Evolutionary conservation across 2,113 vertebrate genomes (phyloP).

Genomic region (Formicarius rufipectus): DNA sequence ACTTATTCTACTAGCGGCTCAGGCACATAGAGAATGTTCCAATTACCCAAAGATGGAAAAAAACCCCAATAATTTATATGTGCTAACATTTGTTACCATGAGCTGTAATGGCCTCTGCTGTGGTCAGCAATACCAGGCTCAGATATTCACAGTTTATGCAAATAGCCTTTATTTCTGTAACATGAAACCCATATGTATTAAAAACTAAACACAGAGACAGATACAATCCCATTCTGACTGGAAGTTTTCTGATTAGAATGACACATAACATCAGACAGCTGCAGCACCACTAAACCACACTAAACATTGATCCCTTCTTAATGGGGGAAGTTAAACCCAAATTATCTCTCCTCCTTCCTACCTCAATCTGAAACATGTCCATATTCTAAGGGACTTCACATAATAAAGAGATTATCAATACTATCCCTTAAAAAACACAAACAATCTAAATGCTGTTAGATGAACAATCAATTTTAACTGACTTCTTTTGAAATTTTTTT

Average conservation of each 20-base stretch:
- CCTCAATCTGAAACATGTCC: neutral
- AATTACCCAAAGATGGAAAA: neutral
- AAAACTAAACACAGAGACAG: neutral
- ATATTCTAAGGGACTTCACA: neutral
- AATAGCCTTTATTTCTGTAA: neutral
- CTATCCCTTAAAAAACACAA: neutral
- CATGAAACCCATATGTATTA: neutral
- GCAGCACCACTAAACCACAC: neutral
- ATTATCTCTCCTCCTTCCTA: neutral
- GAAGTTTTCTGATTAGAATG: neutral
- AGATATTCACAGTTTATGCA: neutral
- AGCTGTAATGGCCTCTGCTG: neutral
- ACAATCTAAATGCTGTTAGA: neutral
- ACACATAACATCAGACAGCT: neutral
- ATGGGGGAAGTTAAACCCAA: neutral
- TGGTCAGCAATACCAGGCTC: neutral
- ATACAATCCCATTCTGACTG: neutral
- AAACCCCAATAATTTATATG: too few species aligned
- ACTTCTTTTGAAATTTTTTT: accelerated
- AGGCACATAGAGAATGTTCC: neutral
- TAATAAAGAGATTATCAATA: neutral
- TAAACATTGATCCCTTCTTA: neutral
- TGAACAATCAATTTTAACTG: neutral
- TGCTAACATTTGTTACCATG: neutral
- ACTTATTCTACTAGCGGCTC: neutral